phyloP scores from a whole-genome alignment of 2,113 vertebrate species.

The Bufo bufo region DNA sequence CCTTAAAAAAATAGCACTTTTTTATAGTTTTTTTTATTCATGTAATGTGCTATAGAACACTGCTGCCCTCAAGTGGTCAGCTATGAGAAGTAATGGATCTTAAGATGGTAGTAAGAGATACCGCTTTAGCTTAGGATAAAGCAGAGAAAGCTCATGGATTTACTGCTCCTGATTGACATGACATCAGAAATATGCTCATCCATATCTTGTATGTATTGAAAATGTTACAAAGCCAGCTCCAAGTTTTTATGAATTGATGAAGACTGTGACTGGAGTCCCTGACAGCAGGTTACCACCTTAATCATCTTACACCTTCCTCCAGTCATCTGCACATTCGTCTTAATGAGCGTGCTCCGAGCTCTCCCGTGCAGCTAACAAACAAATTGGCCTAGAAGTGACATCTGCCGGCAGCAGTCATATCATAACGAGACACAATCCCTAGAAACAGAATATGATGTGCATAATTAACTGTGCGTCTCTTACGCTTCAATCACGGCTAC shows the following conservation, averaged over 20 bases:
- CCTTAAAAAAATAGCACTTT: neutral
- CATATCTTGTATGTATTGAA: neutral
- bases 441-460: neutral
- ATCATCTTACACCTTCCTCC: conserved; percentile 8
- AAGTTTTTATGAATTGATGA: neutral
- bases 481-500: too few relatives aligned
- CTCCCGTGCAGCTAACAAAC: neutral
- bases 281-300: conserved; percentile 28
- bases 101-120: neutral
- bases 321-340: conserved; percentile 2
- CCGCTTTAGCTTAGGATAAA: neutral
- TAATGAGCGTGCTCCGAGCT: conserved; percentile 5
- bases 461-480: neutral
- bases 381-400: neutral
- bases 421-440: neutral
- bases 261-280: neutral
- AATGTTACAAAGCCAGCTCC: neutral
- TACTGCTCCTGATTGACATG: neutral
- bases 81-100: too few relatives aligned
- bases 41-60: neutral
- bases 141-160: neutral
- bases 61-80: conserved; percentile 47
- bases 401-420: neutral
- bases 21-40: neutral
- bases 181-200: neutral